Evolutionary conservation across 2,888 invertebrate species (phyloP).

Genomic region (Brachycybe producta): DNA sequence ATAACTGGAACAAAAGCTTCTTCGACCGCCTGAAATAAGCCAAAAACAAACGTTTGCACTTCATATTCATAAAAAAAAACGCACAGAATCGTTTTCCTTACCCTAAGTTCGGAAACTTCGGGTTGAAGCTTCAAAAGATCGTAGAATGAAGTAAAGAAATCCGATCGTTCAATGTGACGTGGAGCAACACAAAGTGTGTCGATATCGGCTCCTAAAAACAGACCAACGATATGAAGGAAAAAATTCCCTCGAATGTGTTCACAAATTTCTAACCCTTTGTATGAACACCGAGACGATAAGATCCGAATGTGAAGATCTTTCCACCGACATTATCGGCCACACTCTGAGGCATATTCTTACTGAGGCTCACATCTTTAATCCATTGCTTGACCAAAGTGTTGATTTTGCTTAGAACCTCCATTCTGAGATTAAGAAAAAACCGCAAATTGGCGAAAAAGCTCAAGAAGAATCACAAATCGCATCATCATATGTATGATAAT

Average conservation of each 20-base stretch:
- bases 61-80: constrained; percentile 4
- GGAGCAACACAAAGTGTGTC: constrained; percentile 97
- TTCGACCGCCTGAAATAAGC: constrained; percentile 64
- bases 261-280: constrained; percentile 53
- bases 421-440: constrained; percentile 32
- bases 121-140: constrained; percentile 73
- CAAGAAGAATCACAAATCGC: background rate
- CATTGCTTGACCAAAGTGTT: constrained; percentile 85
- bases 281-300: constrained; percentile 80
- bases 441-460: no score
- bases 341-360: constrained; percentile 81
- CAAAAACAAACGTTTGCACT: no score
- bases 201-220: constrained; percentile 67
- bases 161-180: constrained; percentile 78
- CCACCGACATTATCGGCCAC: constrained; percentile 83
- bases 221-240: background rate
- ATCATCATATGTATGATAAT: background rate
- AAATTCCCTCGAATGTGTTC: background rate
- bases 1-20: constrained; percentile 99
- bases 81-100: constrained; percentile 32
- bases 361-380: constrained; percentile 77
- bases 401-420: constrained; percentile 53
- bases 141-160: constrained; percentile 93
- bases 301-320: constrained; percentile 98
- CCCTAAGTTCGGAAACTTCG: constrained; percentile 70